These are phyloP conservation scores for Amblyteles armatorius DNA, from an alignment of 2,888 invertebrate species.

Conservation along the genomic window DNA sequence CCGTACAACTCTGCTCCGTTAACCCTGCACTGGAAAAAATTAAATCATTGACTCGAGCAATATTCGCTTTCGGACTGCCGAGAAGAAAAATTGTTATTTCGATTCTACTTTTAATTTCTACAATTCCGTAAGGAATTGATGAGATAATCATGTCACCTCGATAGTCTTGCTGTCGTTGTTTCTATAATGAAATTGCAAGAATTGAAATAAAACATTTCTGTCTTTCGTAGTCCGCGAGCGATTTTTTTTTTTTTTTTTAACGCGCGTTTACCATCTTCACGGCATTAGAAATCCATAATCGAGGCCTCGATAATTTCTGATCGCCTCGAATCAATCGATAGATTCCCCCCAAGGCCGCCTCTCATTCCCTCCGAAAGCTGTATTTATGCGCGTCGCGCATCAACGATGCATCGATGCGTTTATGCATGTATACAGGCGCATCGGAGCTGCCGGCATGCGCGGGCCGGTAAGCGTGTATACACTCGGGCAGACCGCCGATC, in stretches of 20 bases:
- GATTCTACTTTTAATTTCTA: too few species aligned
- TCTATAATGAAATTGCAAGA: too few species aligned
- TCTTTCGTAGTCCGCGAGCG: too few species aligned
- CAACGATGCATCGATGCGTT: conserved; percentile 41
- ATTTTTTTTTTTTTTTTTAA: too few species aligned
- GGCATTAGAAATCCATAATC: conserved; percentile 18
- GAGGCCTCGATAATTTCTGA: conserved; percentile 36
- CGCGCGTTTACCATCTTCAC: background rate
- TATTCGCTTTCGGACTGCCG: background rate
- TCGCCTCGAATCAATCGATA: conserved; percentile 13
- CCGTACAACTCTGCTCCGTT: background rate
- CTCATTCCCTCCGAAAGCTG: conserved; percentile 32
- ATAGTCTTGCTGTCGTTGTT: too few species aligned
- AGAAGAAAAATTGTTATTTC: too few species aligned
- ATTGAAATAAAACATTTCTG: too few species aligned
- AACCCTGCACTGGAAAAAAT: too few species aligned
- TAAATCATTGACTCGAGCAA: too few species aligned
- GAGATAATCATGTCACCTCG: too few species aligned
- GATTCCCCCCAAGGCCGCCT: conserved; percentile 2
- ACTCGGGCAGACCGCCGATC: conserved; percentile 46
- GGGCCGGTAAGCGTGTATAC: conserved; percentile 14
- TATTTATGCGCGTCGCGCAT: conserved; percentile 51
- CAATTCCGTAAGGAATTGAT: too few species aligned
- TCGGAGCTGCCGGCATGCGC: background rate
- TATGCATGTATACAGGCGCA: conserved; percentile 28